A percentile compares a stretch with the other conserved stretches of the same genome.
These are phyloP conservation scores for Symphodus melops DNA, from an alignment of 2,113 vertebrate genomes.

Conservation along the genomic window DNA sequence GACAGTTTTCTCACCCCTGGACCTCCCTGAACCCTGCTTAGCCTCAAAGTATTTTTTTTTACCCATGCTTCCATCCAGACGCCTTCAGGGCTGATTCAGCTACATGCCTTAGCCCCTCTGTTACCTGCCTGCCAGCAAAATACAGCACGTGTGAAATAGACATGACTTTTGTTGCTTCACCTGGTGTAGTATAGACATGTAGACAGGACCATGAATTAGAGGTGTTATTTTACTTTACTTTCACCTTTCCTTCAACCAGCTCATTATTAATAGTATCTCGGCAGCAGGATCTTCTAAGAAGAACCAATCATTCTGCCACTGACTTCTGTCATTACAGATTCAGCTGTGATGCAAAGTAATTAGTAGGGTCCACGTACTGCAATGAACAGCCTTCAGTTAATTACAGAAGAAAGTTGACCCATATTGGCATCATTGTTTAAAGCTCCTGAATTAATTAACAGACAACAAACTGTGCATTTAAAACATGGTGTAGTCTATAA, in stretches of 20 bases:
- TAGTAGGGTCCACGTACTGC: conserved; percentile 44
- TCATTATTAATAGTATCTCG: not conserved
- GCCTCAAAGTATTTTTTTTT: conserved; percentile 18
- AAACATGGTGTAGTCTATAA: conserved; percentile 28
- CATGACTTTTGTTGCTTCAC: conserved; percentile 16
- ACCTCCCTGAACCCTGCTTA: not conserved
- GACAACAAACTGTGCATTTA: conserved; percentile 42
- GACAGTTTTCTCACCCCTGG: no score
- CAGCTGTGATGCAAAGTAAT: conserved; percentile 50
- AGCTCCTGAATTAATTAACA: conserved; percentile 47
- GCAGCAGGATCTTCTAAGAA: conserved; percentile 19
- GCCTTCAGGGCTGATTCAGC: no score
- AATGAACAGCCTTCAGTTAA: conserved; percentile 59
- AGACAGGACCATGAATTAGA: no score
- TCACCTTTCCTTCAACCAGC: not conserved
- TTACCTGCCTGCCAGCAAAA: conserved; percentile 15
- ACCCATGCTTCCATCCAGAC: no score
- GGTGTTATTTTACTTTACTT: conserved; percentile 10
- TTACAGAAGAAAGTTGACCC: conserved; percentile 57
- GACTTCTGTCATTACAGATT: conserved; percentile 27
- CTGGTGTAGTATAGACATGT: not conserved
- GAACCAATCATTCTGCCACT: conserved; percentile 26
- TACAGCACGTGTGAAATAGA: conserved; percentile 14
- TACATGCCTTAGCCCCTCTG: no score
- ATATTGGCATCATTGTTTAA: conserved; percentile 36